A percentile compares a stretch with the other conserved stretches of the same genome.
Conservation (phyloP, 1,140 invertebrate genomes). For the Bicyclus anynana region DNA sequence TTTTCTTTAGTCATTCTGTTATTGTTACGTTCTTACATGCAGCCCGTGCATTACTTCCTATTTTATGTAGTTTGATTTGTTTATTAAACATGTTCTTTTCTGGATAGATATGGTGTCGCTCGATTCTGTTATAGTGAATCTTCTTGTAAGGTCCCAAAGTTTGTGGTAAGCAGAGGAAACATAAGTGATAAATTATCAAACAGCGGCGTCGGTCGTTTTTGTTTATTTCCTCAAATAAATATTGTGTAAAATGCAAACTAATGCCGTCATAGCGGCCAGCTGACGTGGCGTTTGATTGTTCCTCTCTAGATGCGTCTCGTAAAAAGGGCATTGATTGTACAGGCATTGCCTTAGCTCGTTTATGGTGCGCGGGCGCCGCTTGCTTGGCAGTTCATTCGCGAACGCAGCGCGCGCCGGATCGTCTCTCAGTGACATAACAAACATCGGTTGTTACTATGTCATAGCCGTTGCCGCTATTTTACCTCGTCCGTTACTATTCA, state of each 20-base stretch:
- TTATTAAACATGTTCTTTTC: not conserved
- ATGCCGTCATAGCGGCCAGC: not conserved
- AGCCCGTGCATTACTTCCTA: not conserved
- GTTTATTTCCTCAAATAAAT: not conserved
- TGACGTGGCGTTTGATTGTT: slow-evolving; percentile 20
- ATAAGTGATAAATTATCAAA: not conserved
- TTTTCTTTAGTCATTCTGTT: not conserved
- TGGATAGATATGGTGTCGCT: slow-evolving; percentile 11
- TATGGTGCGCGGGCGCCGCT: slow-evolving; percentile 28
- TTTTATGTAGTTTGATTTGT: not conserved
- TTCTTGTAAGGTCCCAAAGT: slow-evolving; percentile 25
- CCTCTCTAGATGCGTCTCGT: slow-evolving; percentile 6
- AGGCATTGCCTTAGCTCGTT: slow-evolving; percentile 21
- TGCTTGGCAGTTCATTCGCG: slow-evolving; percentile 54
- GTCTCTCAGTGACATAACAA: slow-evolving; percentile 26
- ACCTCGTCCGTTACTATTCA: slow-evolving; percentile 2
- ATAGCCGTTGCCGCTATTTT: slow-evolving; percentile 13
- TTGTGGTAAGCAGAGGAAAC: slow-evolving; percentile 31
- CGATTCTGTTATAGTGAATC: slow-evolving; percentile 19
- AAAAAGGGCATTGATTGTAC: slow-evolving; percentile 21
- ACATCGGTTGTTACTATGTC: slow-evolving; percentile 14
- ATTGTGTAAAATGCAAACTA: not conserved
- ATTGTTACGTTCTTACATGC: not conserved
- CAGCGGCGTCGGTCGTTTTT: no score
- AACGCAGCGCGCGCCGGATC: slow-evolving; percentile 50